Base-by-base conservation (phyloP, 2,888 invertebrate species). In the Thymelicus sylvestris region DNA sequence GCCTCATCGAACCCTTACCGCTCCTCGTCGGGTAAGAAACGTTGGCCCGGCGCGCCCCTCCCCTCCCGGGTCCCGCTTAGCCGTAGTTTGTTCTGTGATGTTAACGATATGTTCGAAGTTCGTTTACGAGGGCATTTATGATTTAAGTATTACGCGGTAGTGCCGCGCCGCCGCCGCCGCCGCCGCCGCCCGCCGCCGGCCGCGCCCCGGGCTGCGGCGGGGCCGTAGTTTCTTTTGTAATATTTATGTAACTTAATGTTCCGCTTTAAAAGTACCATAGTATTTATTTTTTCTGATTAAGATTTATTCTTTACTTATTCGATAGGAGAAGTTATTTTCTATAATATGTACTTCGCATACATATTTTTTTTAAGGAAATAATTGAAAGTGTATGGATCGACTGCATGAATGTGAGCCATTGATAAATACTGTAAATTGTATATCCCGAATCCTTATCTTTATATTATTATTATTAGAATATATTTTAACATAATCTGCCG, bases 81-180 rank as follows among this genome's bases (percentile, higher is more conserved):
- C 83, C 84, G 84, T 86, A 86, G 86, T 87, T 88, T 87, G 85
- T 90, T 90, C 89, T 90, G 89, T 90, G 90, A 90, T 90, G 87
- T 86, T 89, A 88, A 86, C 83, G 83, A 85, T 87, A 86, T 85
- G 84, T 85, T 84, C 82, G 83, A 81, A 81, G 81, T 83, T 83
- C 78, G 81, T 83, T 83, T 82, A 80, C 79, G 80, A 79, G 81
- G 83, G 83, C 85, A 84, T 84, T 83, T 84, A 82, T 81, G 75
- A 78, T 83, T 57, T 83, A 83, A 82, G 82, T 83, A 81, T 82
- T 83, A 80, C 74, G 74, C 76, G 74, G 73, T 74, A 72, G 73
- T 72, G 73, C 75, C 72, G 74, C 52, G 74, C 77, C 73, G 71
- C 68, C 68, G 72, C 70, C 73, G 71, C 68, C 68, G 72, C 70